Evolutionary conservation across 2,113 vertebrate species (phyloP).

Genomic region (Plotosus lineatus): DNA sequence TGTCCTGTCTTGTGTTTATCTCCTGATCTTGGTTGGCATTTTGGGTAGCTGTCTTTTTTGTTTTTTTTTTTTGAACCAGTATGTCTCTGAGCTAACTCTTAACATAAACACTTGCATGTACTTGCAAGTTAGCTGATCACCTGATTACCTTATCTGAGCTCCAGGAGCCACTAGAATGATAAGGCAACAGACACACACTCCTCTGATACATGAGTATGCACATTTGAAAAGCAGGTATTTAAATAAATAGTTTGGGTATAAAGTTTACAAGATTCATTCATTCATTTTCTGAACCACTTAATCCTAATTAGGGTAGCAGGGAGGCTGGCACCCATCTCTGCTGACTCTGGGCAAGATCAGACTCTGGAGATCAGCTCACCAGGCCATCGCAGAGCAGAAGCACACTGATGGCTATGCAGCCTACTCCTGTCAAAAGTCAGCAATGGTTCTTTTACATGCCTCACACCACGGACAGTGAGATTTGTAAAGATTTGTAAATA

Average conservation of each 20-base stretch:
- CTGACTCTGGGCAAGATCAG: too few relatives aligned
- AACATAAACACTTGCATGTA: conserved; percentile 1
- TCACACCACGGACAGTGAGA: too few relatives aligned
- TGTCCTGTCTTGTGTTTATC: conserved; percentile 63
- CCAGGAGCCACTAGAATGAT: conserved; percentile 62
- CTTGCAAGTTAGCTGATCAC: conserved; percentile 46
- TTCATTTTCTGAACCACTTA: too few relatives aligned
- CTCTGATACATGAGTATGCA: conserved; percentile 41
- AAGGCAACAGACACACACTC: conserved; percentile 47
- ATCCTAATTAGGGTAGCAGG: too few relatives aligned
- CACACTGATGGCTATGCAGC: too few relatives aligned
- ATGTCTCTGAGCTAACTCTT: conserved; percentile 21
- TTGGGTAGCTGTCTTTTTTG: conserved; percentile 44
- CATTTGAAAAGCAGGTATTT: conserved; percentile 11
- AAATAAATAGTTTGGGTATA: not conserved
- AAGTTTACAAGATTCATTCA: too few relatives aligned
- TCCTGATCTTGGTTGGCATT: conserved; percentile 54
- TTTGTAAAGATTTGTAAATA: conserved; percentile 4
- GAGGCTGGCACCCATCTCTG: too few relatives aligned
- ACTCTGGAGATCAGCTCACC: too few relatives aligned
- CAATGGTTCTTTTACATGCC: too few relatives aligned
- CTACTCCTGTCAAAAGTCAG: too few relatives aligned
- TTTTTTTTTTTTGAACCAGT: too few relatives aligned
- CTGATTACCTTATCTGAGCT: conserved; percentile 66
- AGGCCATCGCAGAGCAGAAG: too few relatives aligned